Conservation (phyloP, 2,113 vertebrate genomes). For the Leptosomus discolor region DNA sequence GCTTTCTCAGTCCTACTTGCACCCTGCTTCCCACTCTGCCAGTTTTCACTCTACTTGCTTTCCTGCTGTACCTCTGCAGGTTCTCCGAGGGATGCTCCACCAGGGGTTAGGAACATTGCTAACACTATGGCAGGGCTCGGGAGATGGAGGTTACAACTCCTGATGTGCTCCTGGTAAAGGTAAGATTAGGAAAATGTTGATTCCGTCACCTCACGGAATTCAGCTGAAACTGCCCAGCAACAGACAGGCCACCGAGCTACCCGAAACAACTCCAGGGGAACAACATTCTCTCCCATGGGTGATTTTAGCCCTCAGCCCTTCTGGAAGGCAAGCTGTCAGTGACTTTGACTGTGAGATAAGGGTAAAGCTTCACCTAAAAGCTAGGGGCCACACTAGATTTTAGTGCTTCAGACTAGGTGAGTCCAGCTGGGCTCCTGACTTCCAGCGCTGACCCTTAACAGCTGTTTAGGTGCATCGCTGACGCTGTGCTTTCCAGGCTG, state of each 20-base stretch:
- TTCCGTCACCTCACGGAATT: not conserved
- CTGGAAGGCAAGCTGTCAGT: not conserved
- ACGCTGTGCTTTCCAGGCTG: not conserved
- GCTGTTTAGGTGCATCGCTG: not conserved
- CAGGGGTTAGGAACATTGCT: not conserved
- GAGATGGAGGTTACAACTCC: not conserved
- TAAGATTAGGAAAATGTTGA: not conserved
- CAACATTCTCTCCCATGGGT: not conserved
- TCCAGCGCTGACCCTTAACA: not conserved
- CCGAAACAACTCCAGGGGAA: not conserved
- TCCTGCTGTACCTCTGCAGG: too few relatives aligned
- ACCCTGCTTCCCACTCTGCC: not conserved
- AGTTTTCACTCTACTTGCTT: not conserved
- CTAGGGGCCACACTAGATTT: not conserved
- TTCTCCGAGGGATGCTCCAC: too few relatives aligned
- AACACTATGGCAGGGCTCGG: not conserved
- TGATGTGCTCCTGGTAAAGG: not conserved
- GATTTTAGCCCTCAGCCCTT: not conserved
- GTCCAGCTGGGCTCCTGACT: not conserved
- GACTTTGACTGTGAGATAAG: not conserved
- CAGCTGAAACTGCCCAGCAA: not conserved
- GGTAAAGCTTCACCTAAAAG: not conserved
- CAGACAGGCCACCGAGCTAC: not conserved
- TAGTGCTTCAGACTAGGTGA: not conserved
- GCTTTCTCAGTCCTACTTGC: not conserved